A percentile compares a stretch with the other conserved stretches of the same genome.
These are phyloP conservation scores for Muntiacus reevesi DNA, from an alignment of 2,113 vertebrate species.

Conservation along the genomic window DNA sequence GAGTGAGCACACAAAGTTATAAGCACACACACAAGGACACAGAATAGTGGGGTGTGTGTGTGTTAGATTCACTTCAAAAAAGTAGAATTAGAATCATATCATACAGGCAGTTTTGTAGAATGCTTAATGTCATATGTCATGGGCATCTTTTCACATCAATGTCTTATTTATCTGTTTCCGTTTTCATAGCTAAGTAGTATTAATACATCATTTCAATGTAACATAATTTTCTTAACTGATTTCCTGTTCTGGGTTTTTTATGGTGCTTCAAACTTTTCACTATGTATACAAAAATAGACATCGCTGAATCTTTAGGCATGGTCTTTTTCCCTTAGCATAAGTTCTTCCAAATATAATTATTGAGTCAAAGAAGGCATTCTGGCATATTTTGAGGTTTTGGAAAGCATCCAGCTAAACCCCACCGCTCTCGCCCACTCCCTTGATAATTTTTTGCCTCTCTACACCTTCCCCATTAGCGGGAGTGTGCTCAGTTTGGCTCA, in stretches of 20 bases:
- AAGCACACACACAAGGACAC: not conserved
- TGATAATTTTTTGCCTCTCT: not conserved
- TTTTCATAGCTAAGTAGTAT: not conserved
- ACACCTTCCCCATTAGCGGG: not conserved
- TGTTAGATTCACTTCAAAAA: not conserved
- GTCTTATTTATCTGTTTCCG: not conserved
- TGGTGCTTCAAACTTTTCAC: not conserved
- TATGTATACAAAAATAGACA: not conserved
- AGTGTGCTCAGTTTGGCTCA: not conserved
- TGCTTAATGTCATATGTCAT: not conserved
- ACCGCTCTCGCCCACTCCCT: accelerated
- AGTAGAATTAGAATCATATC: not conserved
- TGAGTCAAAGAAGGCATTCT: not conserved
- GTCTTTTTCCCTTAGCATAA: not conserved
- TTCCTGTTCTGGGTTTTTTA: not conserved
- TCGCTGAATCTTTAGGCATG: not conserved
- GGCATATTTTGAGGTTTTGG: not conserved
- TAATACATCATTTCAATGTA: not conserved
- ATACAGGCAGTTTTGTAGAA: not conserved
- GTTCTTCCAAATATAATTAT: not conserved
- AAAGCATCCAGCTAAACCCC: not conserved
- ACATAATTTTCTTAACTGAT: not conserved
- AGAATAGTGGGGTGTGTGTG: not conserved
- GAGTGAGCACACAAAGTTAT: accelerated
- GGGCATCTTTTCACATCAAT: not conserved